These are phyloP conservation scores for Brevimyrus niger DNA, from an alignment of 2,113 vertebrate genomes.

Conservation along the genomic window DNA sequence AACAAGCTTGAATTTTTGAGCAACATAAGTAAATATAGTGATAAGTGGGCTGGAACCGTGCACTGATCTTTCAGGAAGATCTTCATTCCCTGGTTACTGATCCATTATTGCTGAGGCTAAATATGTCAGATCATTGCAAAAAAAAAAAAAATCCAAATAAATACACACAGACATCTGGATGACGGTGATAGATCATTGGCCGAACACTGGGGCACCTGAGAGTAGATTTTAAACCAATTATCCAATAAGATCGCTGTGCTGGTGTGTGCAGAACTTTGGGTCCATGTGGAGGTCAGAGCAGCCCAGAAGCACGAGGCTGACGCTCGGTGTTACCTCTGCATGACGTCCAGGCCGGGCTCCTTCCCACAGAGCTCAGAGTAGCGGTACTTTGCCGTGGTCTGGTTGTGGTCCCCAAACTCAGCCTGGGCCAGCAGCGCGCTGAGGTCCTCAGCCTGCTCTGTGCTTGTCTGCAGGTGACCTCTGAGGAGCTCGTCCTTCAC, in stretches of 20 bases:
- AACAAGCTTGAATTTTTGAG: not conserved
- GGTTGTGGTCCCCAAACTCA: slow-evolving; percentile 93
- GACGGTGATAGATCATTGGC: not conserved
- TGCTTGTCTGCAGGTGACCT: slow-evolving; percentile 80
- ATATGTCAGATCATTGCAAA: not conserved
- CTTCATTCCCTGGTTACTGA: not conserved
- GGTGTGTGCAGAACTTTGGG: not conserved
- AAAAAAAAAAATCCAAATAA: not conserved
- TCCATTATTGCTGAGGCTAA: not conserved
- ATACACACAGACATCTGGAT: not conserved
- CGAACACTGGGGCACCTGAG: not conserved
- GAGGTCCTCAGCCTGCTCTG: slow-evolving; percentile 83
- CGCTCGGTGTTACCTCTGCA: slow-evolving; percentile 51
- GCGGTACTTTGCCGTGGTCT: slow-evolving; percentile 90
- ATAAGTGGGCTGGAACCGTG: not conserved
- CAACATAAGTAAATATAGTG: not conserved
- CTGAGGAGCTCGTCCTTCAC: slow-evolving; percentile 89
- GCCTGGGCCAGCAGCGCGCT: slow-evolving; percentile 86
- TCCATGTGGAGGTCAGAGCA: not conserved
- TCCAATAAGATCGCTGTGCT: not conserved
- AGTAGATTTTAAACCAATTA: not conserved
- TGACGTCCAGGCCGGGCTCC: slow-evolving; percentile 63
- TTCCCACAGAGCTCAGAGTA: slow-evolving; percentile 81
- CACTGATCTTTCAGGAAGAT: not conserved
- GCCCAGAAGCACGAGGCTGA: not conserved